Evolutionary conservation across 1,140 invertebrate species (phyloP), one percentile per base, ranked within the genome.

Genomic region (Atta colombica): DNA sequence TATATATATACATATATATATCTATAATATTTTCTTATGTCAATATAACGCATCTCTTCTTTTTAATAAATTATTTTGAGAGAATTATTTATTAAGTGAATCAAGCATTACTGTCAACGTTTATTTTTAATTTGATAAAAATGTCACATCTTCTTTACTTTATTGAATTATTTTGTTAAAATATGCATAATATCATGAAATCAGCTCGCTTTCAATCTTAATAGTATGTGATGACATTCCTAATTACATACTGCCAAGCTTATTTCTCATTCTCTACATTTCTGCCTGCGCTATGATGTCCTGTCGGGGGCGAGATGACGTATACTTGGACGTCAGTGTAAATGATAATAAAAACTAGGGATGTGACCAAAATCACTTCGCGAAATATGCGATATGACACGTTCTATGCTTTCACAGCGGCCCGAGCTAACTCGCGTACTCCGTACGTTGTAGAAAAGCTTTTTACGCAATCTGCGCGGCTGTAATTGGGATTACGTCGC

Each of bases 341-440:
- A 75, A 84, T 75, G 55, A 84, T 61, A 61, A 84, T 84, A 74
- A 84, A 74, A 84, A 84, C 69, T 58, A 74, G 80, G 25, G 49
- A 77, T 74, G 75, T 45, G 80, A 89, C 89, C 88, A 89, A 91
- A 93, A 92, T 89, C 92, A 91, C 87, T 92, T 89, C 89, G 86
- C 21, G 89, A 92, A 92, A 93, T 93, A 93, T 91, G 89, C 87
- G 88, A 80, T 75, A 77, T 90, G 87, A 92, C 91, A 93, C 89
- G 90, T 92, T 92, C 89, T 86, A 77, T 74, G 87, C 85, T 89
- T 84, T 84, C 80, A 74, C 39, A 72, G 21, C 68, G 18, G 25
- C 7, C 16, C 68, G 18, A 49, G 80, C 66, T 58, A 55, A 72
- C 45, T 63, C 53, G 35, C 31, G 25, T 28, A 21, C 69, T 55